Conservation (phyloP, 2,888 invertebrate species). For the Diarsia dahlii region DNA sequence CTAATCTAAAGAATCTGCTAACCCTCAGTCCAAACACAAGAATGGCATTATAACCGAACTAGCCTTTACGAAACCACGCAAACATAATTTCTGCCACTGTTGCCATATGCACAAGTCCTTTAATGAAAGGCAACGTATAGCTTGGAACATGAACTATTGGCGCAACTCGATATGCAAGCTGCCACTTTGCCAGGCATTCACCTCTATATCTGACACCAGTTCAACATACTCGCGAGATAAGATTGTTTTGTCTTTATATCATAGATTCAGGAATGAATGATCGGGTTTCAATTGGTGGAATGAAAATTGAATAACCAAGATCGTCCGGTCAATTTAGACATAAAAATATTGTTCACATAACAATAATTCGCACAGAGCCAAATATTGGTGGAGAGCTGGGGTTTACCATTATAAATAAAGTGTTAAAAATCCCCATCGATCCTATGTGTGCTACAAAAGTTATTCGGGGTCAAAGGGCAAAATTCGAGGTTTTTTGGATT, state of each 20-base stretch:
- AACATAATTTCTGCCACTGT: background rate
- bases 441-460: too few relatives aligned
- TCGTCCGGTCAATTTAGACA: too few relatives aligned
- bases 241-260: constrained; percentile 17
- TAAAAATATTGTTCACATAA: too few relatives aligned
- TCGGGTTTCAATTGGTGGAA: constrained; percentile 1
- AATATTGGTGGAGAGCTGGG: too few relatives aligned
- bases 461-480: too few relatives aligned
- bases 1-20: background rate
- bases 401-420: too few relatives aligned
- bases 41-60: background rate
- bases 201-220: constrained; percentile 49
- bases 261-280: constrained; percentile 2
- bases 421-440: too few relatives aligned
- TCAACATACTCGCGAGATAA: constrained; percentile 30
- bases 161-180: constrained; percentile 39
- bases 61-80: background rate
- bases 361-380: too few relatives aligned
- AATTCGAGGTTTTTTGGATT: too few relatives aligned
- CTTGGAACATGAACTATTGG: constrained; percentile 30
- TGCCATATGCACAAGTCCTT: background rate
- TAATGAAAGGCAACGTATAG: constrained; percentile 18
- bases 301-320: background rate
- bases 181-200: constrained; percentile 47
- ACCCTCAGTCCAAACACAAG: background rate